Percentiles rank a stretch among this genome's conserved stretches.
Evolutionary conservation across 2,113 vertebrate genomes (phyloP).

Genomic region (Ailuropoda melanoleuca): DNA sequence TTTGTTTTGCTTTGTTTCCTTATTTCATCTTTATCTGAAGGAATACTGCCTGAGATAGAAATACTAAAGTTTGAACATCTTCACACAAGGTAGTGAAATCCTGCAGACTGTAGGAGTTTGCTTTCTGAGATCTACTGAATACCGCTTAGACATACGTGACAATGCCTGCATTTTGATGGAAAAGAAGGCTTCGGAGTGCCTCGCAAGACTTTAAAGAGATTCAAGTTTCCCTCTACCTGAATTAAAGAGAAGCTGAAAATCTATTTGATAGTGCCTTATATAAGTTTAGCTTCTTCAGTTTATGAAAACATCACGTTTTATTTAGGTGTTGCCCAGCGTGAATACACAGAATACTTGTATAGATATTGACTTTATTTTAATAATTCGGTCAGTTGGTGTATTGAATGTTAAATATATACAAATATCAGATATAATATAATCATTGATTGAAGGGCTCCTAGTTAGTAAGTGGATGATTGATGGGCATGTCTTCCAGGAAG

Average conservation of each 20-base stretch:
- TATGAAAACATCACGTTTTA: neutral
- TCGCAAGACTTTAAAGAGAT: neutral
- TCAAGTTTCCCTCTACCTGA: neutral
- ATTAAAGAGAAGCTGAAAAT: conserved; percentile 15
- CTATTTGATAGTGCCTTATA: neutral
- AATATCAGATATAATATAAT: neutral
- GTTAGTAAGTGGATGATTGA: neutral
- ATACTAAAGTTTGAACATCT: neutral
- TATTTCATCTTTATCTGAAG: neutral
- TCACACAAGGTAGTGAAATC: neutral
- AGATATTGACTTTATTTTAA: neutral
- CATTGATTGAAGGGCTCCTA: neutral
- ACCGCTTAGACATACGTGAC: neutral
- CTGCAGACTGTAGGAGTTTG: neutral
- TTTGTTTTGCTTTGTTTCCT: neutral
- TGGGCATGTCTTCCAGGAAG: neutral
- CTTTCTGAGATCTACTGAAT: neutral
- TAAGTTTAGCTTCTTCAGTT: neutral
- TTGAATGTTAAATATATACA: neutral
- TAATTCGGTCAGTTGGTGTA: neutral
- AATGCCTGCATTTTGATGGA: neutral
- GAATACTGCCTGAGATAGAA: neutral
- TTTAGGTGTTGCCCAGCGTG: neutral
- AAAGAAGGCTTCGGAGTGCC: neutral
- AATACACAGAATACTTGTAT: neutral